Evolutionary conservation across 1,140 invertebrate species (phyloP).

Genomic region (Atta texana): DNA sequence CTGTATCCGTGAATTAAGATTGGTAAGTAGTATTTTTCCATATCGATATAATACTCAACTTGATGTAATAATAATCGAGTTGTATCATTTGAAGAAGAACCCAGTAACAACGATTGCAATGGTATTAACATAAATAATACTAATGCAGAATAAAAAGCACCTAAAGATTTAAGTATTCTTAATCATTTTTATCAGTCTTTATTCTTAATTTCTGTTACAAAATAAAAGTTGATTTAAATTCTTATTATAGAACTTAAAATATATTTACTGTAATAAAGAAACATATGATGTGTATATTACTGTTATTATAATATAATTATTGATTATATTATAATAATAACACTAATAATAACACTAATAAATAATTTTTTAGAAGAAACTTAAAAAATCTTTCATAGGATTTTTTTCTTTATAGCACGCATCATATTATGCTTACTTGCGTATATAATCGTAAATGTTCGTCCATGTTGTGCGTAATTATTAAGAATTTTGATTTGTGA

Average conservation of each 20-base stretch:
- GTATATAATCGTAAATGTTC: conserved; percentile 55
- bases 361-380: neutral
- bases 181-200: neutral
- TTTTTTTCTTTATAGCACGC: too few relatives aligned
- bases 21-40: conserved; percentile 52
- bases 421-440: conserved; percentile 29
- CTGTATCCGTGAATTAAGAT: conserved; percentile 54
- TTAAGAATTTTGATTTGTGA: neutral
- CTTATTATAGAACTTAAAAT: neutral
- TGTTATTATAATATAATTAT: too few relatives aligned
- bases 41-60: conserved; percentile 58
- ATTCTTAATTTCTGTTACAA: neutral
- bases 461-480: conserved; percentile 42
- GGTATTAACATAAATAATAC: conserved; percentile 50
- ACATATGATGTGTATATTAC: too few relatives aligned
- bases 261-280: neutral
- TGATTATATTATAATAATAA: too few relatives aligned
- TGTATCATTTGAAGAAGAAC: conserved; percentile 34
- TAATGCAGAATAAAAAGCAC: conserved; percentile 31
- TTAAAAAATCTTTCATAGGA: too few relatives aligned
- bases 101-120: conserved; percentile 36
- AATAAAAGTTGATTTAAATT: neutral
- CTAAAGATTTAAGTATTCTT: conserved; percentile 13
- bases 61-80: conserved; percentile 37
- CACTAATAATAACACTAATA: too few relatives aligned